Evolutionary conservation across 2,888 invertebrate genomes (phyloP).

Genomic region (Hemaris fuciformis): DNA sequence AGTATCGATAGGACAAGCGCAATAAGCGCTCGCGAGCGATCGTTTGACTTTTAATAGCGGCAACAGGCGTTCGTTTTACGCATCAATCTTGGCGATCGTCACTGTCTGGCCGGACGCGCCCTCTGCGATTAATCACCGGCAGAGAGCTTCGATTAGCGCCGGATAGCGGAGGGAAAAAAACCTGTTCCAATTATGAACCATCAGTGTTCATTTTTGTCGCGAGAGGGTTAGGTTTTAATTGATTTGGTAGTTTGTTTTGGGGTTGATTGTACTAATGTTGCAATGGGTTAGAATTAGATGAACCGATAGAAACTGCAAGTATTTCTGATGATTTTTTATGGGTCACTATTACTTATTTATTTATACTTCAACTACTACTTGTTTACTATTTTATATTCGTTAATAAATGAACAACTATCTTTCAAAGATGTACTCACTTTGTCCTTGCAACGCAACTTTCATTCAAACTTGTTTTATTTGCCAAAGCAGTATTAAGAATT

Average conservation of each 20-base stretch:
- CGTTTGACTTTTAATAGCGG: conserved; percentile 53
- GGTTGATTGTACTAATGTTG: conserved; percentile 1
- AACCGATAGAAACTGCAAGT: too few species aligned
- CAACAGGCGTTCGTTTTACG: conserved; percentile 43
- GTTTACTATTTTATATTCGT: too few species aligned
- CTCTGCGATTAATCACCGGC: conserved; percentile 70
- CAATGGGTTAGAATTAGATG: too few species aligned
- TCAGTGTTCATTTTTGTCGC: conserved; percentile 43
- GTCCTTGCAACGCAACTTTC: too few species aligned
- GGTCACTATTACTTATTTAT: too few species aligned
- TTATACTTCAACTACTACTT: too few species aligned
- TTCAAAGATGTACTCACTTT: too few species aligned
- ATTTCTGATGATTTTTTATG: too few species aligned
- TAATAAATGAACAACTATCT: too few species aligned
- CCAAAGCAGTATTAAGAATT: too few species aligned
- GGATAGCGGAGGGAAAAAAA: conserved; percentile 50
- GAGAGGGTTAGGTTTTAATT: conserved; percentile 19
- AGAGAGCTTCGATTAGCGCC: conserved; percentile 74
- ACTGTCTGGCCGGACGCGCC: conserved; percentile 63
- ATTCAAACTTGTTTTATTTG: too few species aligned
- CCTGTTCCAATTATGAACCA: conserved; percentile 62
- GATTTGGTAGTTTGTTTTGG: not conserved
- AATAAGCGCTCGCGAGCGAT: conserved; percentile 31
- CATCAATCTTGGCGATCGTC: conserved; percentile 74
- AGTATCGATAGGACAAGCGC: conserved; percentile 10